Evolutionary conservation across 53 echinoderm and acorn worm species (phyloP).

Genomic region (Echinarachnius parma): DNA sequence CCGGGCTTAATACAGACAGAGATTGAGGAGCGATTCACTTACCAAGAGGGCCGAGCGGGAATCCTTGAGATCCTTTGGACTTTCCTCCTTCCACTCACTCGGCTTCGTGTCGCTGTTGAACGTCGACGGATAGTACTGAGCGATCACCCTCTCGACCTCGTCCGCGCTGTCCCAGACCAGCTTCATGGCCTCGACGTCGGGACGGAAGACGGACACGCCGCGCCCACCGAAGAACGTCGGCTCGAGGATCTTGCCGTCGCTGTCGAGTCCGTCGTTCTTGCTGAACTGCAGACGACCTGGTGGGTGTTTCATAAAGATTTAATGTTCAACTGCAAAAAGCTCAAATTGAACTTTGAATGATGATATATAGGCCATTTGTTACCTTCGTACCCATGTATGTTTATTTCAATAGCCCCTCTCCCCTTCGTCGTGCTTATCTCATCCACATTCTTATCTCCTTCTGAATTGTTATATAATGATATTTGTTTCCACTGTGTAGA

Average conservation of each 20-base stretch:
- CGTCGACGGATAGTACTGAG: conserved; percentile 37
- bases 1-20: no score
- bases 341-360: no score
- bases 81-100: conserved; percentile 13
- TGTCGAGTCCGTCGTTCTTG: conserved; percentile 38
- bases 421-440: no score
- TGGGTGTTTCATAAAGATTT: no score
- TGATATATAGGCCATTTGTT: no score
- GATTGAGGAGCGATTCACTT: background rate
- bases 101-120: conserved; percentile 56
- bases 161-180: conserved; percentile 57
- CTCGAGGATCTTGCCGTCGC: conserved; percentile 14
- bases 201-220: conserved; percentile 45
- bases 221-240: conserved; percentile 47
- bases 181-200: conserved; percentile 12
- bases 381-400: no score
- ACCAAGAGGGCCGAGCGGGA: conserved; percentile 55
- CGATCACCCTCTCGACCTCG: conserved; percentile 48
- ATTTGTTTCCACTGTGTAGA: no score
- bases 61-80: conserved; percentile 36
- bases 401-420: no score
- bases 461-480: no score
- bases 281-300: conserved; percentile 61
- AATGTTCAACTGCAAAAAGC: no score
- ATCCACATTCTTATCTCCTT: no score